A percentile compares a stretch with the other conserved stretches of the same genome.
These are phyloP conservation scores for Pongo abelii DNA, from an alignment of 2,113 vertebrate species.

Conservation along the genomic window DNA sequence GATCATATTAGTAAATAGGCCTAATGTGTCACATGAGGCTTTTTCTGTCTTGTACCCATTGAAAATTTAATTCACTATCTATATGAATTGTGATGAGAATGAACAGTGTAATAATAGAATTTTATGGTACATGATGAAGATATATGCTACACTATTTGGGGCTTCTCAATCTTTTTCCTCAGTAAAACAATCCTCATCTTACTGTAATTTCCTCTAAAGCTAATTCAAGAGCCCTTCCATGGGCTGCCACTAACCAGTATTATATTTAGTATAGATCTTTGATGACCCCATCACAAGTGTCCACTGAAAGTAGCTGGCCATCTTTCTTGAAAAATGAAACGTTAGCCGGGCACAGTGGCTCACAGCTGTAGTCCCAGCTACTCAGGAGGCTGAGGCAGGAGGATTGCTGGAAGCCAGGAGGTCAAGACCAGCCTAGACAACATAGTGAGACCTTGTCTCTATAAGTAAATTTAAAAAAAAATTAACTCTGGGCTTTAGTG, in stretches of 20 bases:
- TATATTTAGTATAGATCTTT: not conserved
- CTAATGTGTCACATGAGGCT: not conserved
- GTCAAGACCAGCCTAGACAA: not conserved
- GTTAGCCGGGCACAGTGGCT: not conserved
- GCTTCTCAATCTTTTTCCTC: not conserved
- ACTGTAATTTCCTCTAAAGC: not conserved
- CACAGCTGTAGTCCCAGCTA: not conserved
- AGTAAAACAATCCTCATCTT: not conserved
- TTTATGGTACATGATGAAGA: not conserved
- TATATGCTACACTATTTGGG: rapidly evolving
- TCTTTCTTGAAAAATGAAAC: not conserved
- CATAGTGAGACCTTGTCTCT: not conserved
- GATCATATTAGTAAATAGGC: not conserved
- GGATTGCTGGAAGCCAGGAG: not conserved
- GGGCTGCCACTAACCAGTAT: not conserved
- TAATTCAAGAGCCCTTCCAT: not conserved
- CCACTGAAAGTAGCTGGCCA: not conserved
- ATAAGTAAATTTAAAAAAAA: not conserved
- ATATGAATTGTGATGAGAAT: not conserved
- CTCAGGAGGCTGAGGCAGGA: not conserved
- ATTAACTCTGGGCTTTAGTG: not conserved
- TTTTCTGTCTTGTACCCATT: not conserved
- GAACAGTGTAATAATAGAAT: not conserved
- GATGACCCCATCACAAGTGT: not conserved
- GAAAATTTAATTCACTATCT: not conserved